Conservation (phyloP, 1,140 invertebrate genomes). For the Drosophila kikkawai region DNA sequence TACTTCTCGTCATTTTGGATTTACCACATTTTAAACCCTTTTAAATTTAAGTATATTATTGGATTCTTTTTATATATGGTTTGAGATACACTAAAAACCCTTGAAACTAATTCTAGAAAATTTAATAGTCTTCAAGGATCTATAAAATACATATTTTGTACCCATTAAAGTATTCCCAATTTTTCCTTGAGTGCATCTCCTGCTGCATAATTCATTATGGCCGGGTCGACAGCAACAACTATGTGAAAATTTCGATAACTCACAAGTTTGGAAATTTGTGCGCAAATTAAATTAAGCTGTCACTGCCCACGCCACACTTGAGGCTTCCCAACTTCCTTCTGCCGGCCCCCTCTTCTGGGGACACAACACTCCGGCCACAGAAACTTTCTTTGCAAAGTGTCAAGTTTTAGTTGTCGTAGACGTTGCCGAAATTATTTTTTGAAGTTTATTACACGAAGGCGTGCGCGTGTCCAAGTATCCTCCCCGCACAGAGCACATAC, state of each 20-base stretch:
- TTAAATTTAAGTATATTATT: background rate
- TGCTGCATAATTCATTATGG: slow-evolving; percentile 78
- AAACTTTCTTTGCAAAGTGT: slow-evolving; percentile 80
- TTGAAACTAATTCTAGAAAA: background rate
- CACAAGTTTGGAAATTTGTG: slow-evolving; percentile 74
- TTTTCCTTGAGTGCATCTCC: slow-evolving; percentile 8
- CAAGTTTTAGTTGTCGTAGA: slow-evolving; percentile 80
- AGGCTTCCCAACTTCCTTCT: slow-evolving; percentile 5
- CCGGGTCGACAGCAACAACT: slow-evolving; percentile 30
- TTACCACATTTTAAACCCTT: no score
- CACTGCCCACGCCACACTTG: slow-evolving; percentile 45
- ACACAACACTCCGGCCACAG: slow-evolving; percentile 71
- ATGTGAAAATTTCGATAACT: slow-evolving; percentile 65
- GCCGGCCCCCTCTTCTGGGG: background rate
- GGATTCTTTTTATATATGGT: background rate
- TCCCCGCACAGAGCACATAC: slow-evolving; percentile 3
- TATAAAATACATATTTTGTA: background rate
- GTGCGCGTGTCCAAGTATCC: slow-evolving; percentile 47
- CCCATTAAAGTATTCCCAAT: background rate
- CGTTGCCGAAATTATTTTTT: slow-evolving; percentile 78
- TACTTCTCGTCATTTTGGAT: no score
- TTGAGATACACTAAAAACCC: background rate
- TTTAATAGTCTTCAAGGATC: background rate
- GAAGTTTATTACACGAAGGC: slow-evolving; percentile 72
- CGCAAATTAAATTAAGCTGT: slow-evolving; percentile 78